Conservation (phyloP, 2,888 invertebrate species). For the Eristalis pertinax region DNA sequence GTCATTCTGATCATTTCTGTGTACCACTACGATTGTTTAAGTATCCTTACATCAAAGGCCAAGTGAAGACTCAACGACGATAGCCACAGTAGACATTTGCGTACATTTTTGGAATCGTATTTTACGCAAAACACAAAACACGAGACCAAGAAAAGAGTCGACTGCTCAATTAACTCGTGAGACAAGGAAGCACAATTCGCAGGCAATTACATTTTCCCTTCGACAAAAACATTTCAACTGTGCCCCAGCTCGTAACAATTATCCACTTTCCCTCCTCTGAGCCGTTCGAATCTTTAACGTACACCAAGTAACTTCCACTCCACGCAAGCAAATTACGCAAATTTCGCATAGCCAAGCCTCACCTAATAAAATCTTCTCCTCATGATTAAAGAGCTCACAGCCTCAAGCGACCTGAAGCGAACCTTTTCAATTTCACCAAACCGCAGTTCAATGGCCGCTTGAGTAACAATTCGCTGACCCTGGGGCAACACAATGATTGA, state of each 20-base stretch:
- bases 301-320: not conserved
- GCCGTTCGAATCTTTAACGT: not conserved
- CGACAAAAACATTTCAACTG: too few relatives aligned
- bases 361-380: not conserved
- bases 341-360: not conserved
- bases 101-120: too few relatives aligned
- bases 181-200: too few relatives aligned
- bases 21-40: too few relatives aligned
- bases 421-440: slow-evolving; percentile 9
- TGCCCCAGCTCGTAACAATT: not conserved
- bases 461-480: slow-evolving; percentile 10
- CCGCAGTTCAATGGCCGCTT: slow-evolving; percentile 1
- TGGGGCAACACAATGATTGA: slow-evolving; percentile 7
- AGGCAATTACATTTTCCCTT: too few relatives aligned
- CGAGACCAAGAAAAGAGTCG: too few relatives aligned
- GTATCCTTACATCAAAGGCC: too few relatives aligned
- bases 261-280: not conserved
- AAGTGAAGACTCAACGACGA: too few relatives aligned
- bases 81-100: too few relatives aligned
- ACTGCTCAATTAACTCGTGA: too few relatives aligned
- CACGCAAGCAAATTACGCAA: not conserved
- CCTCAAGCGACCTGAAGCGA: not conserved
- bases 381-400: not conserved
- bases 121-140: too few relatives aligned
- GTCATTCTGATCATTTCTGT: too few relatives aligned